Conservation (phyloP, 2,113 vertebrate species). For the Pungitius pungitius region DNA sequence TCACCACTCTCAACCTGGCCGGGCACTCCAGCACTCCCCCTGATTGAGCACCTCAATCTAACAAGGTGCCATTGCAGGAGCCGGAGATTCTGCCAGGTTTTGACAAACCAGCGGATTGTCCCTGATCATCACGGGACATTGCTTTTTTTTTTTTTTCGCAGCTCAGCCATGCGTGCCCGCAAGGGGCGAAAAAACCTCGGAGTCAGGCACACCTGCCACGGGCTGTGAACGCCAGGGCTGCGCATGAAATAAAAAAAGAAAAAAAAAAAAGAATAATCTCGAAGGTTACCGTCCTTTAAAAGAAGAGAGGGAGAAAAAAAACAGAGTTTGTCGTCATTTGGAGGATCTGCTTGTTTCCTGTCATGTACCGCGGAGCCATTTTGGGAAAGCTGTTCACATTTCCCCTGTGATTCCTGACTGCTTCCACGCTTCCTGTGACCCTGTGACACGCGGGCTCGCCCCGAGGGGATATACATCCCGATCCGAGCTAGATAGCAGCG, state of each 20-base stretch:
- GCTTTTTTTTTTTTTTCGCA: slow-evolving; percentile 49
- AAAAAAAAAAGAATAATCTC: slow-evolving; percentile 53
- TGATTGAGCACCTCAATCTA: slow-evolving; percentile 99
- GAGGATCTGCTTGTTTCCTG: slow-evolving; percentile 51
- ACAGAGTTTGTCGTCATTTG: slow-evolving; percentile 52
- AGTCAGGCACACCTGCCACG: slow-evolving; percentile 54
- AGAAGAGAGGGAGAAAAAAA: neutral
- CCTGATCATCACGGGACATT: slow-evolving; percentile 79
- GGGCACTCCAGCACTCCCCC: slow-evolving; percentile 91
- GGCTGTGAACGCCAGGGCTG: slow-evolving; percentile 35
- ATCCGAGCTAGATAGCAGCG: slow-evolving; percentile 63
- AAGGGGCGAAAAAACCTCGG: slow-evolving; percentile 25
- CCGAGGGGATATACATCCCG: slow-evolving; percentile 63
- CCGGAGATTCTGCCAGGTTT: slow-evolving; percentile 80
- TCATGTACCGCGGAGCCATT: slow-evolving; percentile 53
- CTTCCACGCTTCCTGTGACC: slow-evolving; percentile 67
- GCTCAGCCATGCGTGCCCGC: slow-evolving; percentile 69
- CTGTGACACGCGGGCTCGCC: slow-evolving; percentile 67
- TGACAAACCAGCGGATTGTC: slow-evolving; percentile 79
- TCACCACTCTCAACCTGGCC: slow-evolving; percentile 96
- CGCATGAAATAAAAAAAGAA: slow-evolving; percentile 62
- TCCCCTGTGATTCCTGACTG: slow-evolving; percentile 69
- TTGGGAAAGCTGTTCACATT: slow-evolving; percentile 54
- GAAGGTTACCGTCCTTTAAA: slow-evolving; percentile 45
- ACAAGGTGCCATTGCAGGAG: slow-evolving; percentile 89